Base-by-base conservation (phyloP, 2,888 invertebrate species). In the Orthosia cruda region DNA sequence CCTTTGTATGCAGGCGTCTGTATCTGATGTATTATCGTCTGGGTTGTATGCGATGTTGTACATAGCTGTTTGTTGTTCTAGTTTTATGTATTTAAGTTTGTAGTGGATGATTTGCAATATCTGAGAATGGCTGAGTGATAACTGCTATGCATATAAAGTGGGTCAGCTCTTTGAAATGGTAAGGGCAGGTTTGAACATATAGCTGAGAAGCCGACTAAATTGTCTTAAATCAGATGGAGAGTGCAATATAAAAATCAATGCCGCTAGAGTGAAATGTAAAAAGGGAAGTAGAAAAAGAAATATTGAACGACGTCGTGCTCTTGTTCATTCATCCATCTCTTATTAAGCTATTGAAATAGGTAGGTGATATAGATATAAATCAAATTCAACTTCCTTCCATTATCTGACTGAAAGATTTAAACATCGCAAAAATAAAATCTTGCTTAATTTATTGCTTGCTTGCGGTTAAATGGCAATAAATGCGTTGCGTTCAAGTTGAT, bases 1-100 rank as follows among this genome's bases (percentile, higher is more conserved):
- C 85, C 88, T 88, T 73, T 81, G 83, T 71, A 64, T 80, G 81
- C 55, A 7, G 7, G 75, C 32, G 50, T 65, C 80, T 82, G 83
- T 75, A 62, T 50, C 68, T 65, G 76, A 86, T 83, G 77, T 75
- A 74, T 77, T 71, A 62, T 20, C 57, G 55, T 55, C 65, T 80
- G 68, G 55, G 61, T 67, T 58, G 70, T 20, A 13, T 49, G 57
- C 45, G 47, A 66, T 70, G 70, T 57, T 62, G 18, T 76, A 58
- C 52, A 49, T 71, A 45, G 59, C 23, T 32, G 65, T 57, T 74
- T 57, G 58, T 59, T 58, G 40, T 66, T 64, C n/a, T 54, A 59
- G 49, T 74, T 78, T 49, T 40, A 63, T 54, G 20, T 54, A 47
- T 26, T 58, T 57, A 32, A 52, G 26, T 50, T 23, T 16, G 62